Evolutionary conservation across 2,888 invertebrate genomes (phyloP).

Genomic region (Sesia bembeciformis): DNA sequence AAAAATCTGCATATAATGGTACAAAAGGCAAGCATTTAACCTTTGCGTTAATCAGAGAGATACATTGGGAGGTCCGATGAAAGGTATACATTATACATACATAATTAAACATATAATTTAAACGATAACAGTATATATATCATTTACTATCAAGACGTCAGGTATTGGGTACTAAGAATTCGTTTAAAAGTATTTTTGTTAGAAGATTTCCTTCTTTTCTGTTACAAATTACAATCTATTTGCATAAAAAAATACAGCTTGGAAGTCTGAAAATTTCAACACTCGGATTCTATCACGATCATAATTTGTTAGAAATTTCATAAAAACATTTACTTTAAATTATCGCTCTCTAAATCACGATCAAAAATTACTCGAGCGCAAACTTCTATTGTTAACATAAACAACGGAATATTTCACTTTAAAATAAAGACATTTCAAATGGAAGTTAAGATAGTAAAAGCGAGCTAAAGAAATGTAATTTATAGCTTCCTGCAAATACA

Average conservation of each 20-base stretch:
- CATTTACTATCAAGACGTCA: no score
- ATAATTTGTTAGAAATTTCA: not conserved
- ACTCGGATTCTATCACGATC: not conserved
- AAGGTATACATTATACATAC: no score
- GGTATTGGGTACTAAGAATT: no score
- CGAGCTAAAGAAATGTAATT: not conserved
- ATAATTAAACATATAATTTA: no score
- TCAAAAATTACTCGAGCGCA: not conserved
- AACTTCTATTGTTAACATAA: not conserved
- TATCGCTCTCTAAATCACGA: not conserved
- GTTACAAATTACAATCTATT: not conserved
- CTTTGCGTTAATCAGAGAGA: no score
- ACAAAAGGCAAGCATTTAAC: no score
- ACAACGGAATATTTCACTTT: not conserved
- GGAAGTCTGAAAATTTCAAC: not conserved
- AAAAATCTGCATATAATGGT: no score
- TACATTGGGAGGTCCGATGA: no score
- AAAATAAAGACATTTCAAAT: not conserved
- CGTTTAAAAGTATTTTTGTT: no score
- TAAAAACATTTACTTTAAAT: not conserved
- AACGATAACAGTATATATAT: no score
- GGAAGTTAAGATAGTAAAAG: not conserved
- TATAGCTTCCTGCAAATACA: constrained; percentile 2
- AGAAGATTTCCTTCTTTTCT: no score
- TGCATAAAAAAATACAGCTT: not conserved